These are phyloP conservation scores for Labrus mixtus DNA, from an alignment of 2,113 vertebrate genomes.

Conservation along the genomic window DNA sequence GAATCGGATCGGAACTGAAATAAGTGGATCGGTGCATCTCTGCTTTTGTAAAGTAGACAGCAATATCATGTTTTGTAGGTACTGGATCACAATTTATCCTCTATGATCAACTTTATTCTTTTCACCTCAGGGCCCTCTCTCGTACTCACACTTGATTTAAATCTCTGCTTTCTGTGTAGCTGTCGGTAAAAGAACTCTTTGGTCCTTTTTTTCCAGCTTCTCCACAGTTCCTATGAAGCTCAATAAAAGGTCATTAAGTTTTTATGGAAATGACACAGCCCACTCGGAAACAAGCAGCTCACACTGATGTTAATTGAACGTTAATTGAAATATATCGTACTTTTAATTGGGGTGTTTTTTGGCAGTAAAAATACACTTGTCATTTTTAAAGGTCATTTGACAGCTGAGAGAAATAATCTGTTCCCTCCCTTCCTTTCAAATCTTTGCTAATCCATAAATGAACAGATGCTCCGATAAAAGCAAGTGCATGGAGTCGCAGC, in stretches of 20 bases:
- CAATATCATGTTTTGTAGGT: neutral
- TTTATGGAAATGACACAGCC: slow-evolving; percentile 62
- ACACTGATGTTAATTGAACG: slow-evolving; percentile 56
- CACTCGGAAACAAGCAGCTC: slow-evolving; percentile 66
- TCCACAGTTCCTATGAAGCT: slow-evolving; percentile 64
- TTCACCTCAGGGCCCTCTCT: too few species aligned
- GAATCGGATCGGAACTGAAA: too few species aligned
- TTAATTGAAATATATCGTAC: slow-evolving; percentile 64
- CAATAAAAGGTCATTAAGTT: slow-evolving; percentile 69
- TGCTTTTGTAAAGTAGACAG: neutral
- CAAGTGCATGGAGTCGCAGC: slow-evolving; percentile 6
- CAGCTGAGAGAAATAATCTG: slow-evolving; percentile 47
- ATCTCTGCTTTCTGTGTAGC: slow-evolving; percentile 11
- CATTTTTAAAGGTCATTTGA: slow-evolving; percentile 55
- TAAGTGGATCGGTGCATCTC: too few species aligned
- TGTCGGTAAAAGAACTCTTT: slow-evolving; percentile 24
- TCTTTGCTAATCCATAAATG: slow-evolving; percentile 27
- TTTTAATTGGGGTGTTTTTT: slow-evolving; percentile 52
- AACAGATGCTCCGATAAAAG: slow-evolving; percentile 38
- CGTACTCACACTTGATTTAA: neutral
- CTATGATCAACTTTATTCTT: too few species aligned
- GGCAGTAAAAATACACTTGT: slow-evolving; percentile 43
- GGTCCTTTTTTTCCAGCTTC: slow-evolving; percentile 57
- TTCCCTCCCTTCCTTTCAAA: slow-evolving; percentile 36
- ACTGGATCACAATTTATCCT: neutral